Evolutionary conservation across 2,888 invertebrate species (phyloP).

Genomic region (Thereva nobilitata): DNA sequence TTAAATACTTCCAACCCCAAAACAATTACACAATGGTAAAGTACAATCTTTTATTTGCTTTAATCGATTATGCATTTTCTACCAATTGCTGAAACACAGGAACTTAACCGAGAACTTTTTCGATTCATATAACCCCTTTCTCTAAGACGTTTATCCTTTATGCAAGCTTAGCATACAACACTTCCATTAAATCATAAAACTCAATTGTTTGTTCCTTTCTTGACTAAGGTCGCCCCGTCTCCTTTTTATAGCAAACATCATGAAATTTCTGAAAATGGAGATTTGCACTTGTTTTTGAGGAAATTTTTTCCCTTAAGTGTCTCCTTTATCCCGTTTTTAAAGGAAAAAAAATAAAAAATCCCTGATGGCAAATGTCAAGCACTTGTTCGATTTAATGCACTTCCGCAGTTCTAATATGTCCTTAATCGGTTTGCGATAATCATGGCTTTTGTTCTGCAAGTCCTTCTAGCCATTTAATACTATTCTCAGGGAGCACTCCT

Average conservation of each 20-base stretch:
- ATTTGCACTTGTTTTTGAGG: slow-evolving; percentile 36
- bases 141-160: no score
- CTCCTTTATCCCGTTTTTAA: slow-evolving; percentile 35
- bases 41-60: no score
- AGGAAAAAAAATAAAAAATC: no score
- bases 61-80: no score
- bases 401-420: slow-evolving; percentile 45
- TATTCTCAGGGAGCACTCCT: slow-evolving; percentile 23
- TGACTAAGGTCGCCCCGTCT: background rate
- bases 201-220: slow-evolving; percentile 29
- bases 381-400: slow-evolving; percentile 47
- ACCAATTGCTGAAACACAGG: no score
- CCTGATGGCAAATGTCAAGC: slow-evolving; percentile 45
- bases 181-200: slow-evolving; percentile 43
- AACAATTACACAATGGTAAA: no score
- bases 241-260: slow-evolving; percentile 13
- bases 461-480: slow-evolving; percentile 32
- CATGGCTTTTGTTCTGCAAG: slow-evolving; percentile 27
- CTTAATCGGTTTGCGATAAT: slow-evolving; percentile 34
- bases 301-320: slow-evolving; percentile 25
- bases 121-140: no score
- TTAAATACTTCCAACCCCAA: no score
- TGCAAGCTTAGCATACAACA: slow-evolving; percentile 30
- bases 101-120: no score
- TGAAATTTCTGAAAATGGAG: slow-evolving; percentile 35